Evolutionary conservation across 2,888 invertebrate species (phyloP), one percentile per base, ranked within the genome.

Genomic region (Drosophila lutescens): DNA sequence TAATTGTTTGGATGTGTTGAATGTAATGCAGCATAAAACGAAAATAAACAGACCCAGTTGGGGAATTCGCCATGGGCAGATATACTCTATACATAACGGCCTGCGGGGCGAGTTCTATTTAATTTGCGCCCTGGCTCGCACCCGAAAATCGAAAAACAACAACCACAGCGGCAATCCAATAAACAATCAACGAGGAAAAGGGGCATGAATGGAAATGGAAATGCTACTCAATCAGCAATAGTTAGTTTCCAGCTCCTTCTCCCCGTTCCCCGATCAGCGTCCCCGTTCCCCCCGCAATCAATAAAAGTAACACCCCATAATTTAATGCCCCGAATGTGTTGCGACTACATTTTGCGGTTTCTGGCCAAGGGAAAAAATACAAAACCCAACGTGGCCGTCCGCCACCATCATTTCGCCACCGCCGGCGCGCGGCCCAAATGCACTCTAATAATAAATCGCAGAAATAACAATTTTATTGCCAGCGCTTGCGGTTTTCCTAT

Each of bases 371-470:
- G 34, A 53, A 47, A 47, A 66, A 54, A 62, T 32, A 51, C 47
- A 73, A 73, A 71, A 55, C 49, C 55, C 70, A 50, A 34, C 72
- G 10, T 44, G 6, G 32, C 59, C 59, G 59, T 55, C 17, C 41
- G 32, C 43, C 26, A 17, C 43, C 60, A 43, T 23, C 59, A 60
- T 58, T 60, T 67, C 38, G 38, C 68, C 55, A 54, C 38, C 68
- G 68, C 65, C 69, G 44, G 69, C 66, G 66, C 38, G 69, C 66
- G 66, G 66, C 88, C 85, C 87, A 88, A 88, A 87, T 87, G 85
- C 87, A 85, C 88, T 87, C 89, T 85, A 85, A 85, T 83, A 85
- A 88, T 88, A 85, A 85, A 85, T 88, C 85, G 85, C 87, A 87
- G 84, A 84, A 85, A 82, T 77, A 82, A 86, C 88, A 80, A 79